Conservation (phyloP, 2,888 invertebrate species). For the Pachymerium ferrugineum region DNA sequence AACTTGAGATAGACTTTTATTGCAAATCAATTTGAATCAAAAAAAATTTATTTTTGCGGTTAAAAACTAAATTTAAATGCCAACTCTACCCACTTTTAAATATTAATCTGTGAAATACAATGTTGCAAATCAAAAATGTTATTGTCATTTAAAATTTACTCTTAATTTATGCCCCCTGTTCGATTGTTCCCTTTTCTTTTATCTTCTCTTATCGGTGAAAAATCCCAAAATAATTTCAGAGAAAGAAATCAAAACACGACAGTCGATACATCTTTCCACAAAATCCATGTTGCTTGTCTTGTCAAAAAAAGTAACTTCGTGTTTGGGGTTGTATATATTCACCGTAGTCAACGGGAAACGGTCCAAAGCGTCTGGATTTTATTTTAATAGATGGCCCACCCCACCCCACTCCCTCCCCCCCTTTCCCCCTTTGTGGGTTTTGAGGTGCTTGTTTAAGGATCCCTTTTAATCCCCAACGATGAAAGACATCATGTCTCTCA, state of each 20-base stretch:
- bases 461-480: background rate
- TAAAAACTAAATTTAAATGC: too few species aligned
- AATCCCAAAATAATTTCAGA: background rate
- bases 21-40: too few species aligned
- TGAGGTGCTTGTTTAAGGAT: background rate
- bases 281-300: too few species aligned
- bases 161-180: too few species aligned
- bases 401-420: background rate
- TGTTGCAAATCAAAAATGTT: too few species aligned
- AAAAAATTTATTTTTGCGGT: background rate
- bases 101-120: too few species aligned
- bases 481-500: conserved; percentile 13
- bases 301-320: too few species aligned
- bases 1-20: too few species aligned
- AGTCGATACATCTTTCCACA: background rate
- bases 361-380: background rate
- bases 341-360: background rate
- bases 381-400: background rate
- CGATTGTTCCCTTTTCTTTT: too few species aligned
- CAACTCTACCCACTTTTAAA: background rate
- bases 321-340: background rate
- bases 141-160: too few species aligned
- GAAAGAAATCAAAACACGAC: background rate
- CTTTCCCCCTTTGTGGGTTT: background rate
- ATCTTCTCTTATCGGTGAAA: too few species aligned